These are phyloP conservation scores for Alethe diademata DNA, from an alignment of 2,113 vertebrate genomes.

Conservation along the genomic window DNA sequence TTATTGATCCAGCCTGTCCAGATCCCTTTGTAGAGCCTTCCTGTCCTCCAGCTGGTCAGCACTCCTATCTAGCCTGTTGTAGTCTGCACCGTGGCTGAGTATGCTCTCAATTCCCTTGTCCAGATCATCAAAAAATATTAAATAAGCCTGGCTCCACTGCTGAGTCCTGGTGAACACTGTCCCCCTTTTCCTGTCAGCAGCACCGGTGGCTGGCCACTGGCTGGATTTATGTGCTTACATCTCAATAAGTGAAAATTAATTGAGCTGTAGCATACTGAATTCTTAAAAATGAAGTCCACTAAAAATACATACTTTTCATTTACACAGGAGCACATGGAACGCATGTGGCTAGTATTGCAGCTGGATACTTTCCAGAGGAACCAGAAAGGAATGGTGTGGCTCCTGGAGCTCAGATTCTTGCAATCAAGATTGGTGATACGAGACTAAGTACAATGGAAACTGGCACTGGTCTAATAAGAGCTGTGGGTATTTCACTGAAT, in stretches of 20 bases:
- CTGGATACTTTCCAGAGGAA: constrained; percentile 94
- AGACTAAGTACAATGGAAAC: constrained; percentile 98
- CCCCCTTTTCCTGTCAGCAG: not conserved
- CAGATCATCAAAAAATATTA: not conserved
- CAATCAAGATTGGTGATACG: constrained; percentile 95
- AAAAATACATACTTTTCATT: not conserved
- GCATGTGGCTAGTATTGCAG: constrained; percentile 97
- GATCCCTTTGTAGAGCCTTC: not conserved
- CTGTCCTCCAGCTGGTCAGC: not conserved
- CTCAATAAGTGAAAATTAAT: not conserved
- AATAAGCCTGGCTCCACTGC: not conserved
- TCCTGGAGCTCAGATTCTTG: constrained; percentile 94
- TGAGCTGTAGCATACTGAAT: not conserved
- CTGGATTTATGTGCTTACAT: not conserved
- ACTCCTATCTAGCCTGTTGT: fast-evolving
- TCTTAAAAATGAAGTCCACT: not conserved
- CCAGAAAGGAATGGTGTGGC: constrained; percentile 93
- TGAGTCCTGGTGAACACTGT: not conserved
- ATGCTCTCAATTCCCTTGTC: fast-evolving
- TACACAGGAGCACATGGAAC: constrained; percentile 92
- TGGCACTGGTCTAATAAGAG: constrained; percentile 95
- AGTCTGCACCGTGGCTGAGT: not conserved
- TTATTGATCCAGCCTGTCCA: not conserved
- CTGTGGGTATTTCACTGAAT: constrained; percentile 73
- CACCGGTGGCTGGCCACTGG: fast-evolving